phyloP scores from a whole-genome alignment of 2,113 vertebrate genomes.

The Chitala chitala region DNA sequence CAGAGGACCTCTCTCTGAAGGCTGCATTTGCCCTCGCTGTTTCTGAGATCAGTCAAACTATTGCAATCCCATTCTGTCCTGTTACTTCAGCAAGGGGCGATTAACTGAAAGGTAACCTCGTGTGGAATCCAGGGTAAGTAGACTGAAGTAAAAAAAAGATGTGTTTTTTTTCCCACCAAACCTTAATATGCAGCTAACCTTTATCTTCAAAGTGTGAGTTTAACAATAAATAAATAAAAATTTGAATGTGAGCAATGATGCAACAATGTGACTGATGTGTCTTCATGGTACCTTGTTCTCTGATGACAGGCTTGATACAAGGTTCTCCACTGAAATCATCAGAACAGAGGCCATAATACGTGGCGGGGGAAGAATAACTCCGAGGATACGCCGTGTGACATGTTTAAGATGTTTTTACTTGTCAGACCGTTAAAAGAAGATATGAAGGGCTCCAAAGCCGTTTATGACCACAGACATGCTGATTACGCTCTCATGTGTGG shows the following conservation, averaged over 20 bases:
- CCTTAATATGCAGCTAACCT: neutral
- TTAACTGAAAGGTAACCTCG: neutral
- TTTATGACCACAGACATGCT: neutral
- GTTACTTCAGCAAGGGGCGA: neutral
- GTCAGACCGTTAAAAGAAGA: slow-evolving; percentile 11
- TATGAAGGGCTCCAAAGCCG: neutral
- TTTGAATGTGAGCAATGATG: slow-evolving; percentile 1
- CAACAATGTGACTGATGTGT: neutral
- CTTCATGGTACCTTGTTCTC: slow-evolving; percentile 2
- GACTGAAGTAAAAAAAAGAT: neutral
- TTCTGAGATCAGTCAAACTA: neutral
- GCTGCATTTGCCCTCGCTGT: neutral
- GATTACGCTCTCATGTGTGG: neutral
- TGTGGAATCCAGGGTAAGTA: neutral
- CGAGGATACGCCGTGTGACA: neutral
- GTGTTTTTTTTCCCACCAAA: neutral
- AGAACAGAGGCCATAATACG: neutral
- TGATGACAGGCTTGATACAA: neutral
- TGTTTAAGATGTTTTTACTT: slow-evolving; percentile 13
- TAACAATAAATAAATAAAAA: neutral
- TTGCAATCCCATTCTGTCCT: neutral
- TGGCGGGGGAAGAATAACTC: slow-evolving; percentile 3
- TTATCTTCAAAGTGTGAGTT: neutral
- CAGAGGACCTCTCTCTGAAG: neutral
- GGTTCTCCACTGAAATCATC: neutral